Conservation (phyloP, 2,888 invertebrate genomes). For the Glaucopsyche alexis region DNA sequence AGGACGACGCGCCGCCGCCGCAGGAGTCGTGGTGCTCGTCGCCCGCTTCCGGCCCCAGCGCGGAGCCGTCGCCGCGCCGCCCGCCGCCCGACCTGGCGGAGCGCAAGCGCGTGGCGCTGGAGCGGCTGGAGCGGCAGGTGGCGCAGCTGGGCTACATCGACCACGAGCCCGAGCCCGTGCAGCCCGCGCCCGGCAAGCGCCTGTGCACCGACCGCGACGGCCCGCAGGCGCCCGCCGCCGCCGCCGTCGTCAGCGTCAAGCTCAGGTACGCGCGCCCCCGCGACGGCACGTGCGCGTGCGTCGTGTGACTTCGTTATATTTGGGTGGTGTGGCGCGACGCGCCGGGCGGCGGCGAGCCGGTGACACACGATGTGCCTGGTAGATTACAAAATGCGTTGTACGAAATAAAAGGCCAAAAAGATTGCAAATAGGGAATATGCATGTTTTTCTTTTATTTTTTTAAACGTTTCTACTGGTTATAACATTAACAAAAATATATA, state of each 20-base stretch:
- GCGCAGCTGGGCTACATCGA: constrained; percentile 90
- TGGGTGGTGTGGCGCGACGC: neutral
- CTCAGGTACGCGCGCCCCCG: constrained; percentile 53
- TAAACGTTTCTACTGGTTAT: too few species aligned
- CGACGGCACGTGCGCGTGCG: neutral
- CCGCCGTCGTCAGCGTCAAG: constrained; percentile 59
- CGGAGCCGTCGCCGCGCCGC: constrained; percentile 57
- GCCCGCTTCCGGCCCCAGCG: constrained; percentile 57
- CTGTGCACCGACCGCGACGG: constrained; percentile 72
- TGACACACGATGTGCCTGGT: neutral
- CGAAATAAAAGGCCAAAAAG: too few species aligned
- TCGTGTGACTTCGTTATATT: neutral
- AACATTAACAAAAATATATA: too few species aligned
- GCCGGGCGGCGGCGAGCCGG: neutral
- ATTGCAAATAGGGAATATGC: too few species aligned
- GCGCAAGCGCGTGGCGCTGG: constrained; percentile 82
- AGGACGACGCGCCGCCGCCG: constrained; percentile 75
- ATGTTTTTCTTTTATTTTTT: too few species aligned
- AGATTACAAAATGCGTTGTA: neutral
- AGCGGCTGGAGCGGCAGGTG: constrained; percentile 82
- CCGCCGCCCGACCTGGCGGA: constrained; percentile 53
- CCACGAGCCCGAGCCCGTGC: constrained; percentile 51
- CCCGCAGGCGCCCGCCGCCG: constrained; percentile 55
- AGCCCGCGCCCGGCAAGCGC: constrained; percentile 51
- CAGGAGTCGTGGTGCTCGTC: constrained; percentile 55